phyloP scores from a whole-genome alignment of 2,888 invertebrate species.

The Melanophora roralis region DNA sequence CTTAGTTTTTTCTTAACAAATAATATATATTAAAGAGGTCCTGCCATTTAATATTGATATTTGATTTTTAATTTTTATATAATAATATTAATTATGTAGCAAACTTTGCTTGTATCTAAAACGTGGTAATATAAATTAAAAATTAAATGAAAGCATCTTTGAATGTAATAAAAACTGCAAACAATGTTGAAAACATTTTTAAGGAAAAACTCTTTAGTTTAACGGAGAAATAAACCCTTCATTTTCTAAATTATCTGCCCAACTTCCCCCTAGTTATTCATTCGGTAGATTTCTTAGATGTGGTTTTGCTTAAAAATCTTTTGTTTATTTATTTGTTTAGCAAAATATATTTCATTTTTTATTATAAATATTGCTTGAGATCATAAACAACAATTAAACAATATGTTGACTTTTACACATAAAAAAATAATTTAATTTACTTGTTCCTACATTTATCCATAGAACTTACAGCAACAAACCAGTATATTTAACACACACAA shows the following conservation, averaged over 20 bases:
- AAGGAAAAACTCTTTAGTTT: not conserved
- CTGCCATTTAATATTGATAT: no score
- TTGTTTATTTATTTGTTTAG: constrained; percentile 38
- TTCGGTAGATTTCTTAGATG: constrained; percentile 29
- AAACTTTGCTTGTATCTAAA: no score
- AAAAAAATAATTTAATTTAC: constrained; percentile 41
- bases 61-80: no score
- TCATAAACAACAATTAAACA: constrained; percentile 48
- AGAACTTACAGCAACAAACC: constrained; percentile 19
- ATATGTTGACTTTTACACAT: constrained; percentile 41
- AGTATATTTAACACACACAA: not conserved
- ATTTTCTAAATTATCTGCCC: not conserved
- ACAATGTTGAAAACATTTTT: not conserved
- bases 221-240: no score
- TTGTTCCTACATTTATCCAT: constrained; percentile 7
- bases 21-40: no score
- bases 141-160: not conserved
- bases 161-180: not conserved
- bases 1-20: no score
- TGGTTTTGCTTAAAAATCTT: constrained; percentile 18
- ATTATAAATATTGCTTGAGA: constrained; percentile 39
- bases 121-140: no score
- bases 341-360: constrained; percentile 12
- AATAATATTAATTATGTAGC: no score
- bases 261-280: constrained; percentile 1